These are phyloP conservation scores for Megalurothrips usitatus DNA, from an alignment of 2,888 invertebrate genomes.

Conservation along the genomic window DNA sequence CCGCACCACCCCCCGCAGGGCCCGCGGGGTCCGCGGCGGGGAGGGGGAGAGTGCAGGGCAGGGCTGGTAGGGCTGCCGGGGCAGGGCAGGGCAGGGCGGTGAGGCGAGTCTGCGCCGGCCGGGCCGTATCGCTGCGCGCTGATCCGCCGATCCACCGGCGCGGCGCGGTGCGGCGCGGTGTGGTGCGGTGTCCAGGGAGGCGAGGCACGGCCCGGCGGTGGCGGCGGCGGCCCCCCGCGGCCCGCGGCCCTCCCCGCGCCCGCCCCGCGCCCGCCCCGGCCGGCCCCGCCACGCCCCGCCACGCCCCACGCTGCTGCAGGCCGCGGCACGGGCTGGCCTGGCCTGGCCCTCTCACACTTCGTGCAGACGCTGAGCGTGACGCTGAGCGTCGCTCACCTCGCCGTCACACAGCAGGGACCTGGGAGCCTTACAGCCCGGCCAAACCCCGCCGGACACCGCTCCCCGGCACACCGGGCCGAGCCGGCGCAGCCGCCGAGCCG, in stretches of 20 bases:
- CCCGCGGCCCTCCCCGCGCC: not conserved
- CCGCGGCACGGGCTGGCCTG: not conserved
- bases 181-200: not conserved
- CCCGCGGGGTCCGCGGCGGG: not conserved
- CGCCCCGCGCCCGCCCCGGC: not conserved
- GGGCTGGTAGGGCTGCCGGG: not conserved
- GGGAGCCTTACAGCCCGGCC: not conserved
- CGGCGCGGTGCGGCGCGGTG: not conserved
- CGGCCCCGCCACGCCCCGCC: not conserved
- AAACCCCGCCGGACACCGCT: not conserved
- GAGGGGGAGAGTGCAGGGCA: no score
- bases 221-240: not conserved
- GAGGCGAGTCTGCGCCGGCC: not conserved
- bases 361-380: not conserved
- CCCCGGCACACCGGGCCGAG: no score
- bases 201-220: no score
- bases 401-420: not conserved
- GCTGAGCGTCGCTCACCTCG: not conserved
- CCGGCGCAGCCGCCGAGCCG: no score
- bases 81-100: slow-evolving; percentile 11
- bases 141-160: slow-evolving; percentile 10
- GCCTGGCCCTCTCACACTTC: not conserved
- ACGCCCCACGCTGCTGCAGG: not conserved
- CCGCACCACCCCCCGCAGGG: not conserved
- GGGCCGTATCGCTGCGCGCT: slow-evolving; percentile 16